Conservation (phyloP, 2,113 vertebrate species). For the Ammodytes dubius region DNA sequence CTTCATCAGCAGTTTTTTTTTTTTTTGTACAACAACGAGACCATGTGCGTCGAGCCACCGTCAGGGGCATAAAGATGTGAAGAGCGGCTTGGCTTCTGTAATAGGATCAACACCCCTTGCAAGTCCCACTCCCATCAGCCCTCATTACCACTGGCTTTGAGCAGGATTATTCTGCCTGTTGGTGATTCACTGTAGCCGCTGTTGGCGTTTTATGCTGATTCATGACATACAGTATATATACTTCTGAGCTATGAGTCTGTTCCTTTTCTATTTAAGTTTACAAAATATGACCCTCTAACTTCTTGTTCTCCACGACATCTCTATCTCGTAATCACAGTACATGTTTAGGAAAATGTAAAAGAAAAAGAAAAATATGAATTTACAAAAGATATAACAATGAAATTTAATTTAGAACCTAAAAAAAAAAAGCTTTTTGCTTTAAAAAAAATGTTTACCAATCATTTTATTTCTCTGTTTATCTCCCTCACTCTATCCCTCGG, state of each 20-base stretch:
- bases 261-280: neutral
- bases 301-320: neutral
- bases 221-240: neutral
- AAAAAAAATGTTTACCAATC: neutral
- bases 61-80: constrained; percentile 42
- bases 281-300: neutral
- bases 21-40: neutral
- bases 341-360: too few species aligned
- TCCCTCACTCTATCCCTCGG: constrained; percentile 35
- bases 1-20: neutral
- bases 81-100: constrained; percentile 55
- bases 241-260: neutral
- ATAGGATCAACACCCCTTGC: constrained; percentile 72
- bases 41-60: constrained; percentile 3
- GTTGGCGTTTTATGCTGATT: constrained; percentile 1
- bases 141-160: constrained; percentile 55
- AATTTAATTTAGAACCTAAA: neutral
- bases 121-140: constrained; percentile 52
- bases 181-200: constrained; percentile 36
- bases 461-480: constrained; percentile 24
- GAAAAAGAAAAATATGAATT: too few species aligned
- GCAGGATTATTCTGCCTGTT: constrained; percentile 61
- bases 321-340: too few species aligned
- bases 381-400: neutral
- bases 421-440: neutral